Conservation (phyloP, 2,113 vertebrate species). For the Seriola aureovittata region DNA sequence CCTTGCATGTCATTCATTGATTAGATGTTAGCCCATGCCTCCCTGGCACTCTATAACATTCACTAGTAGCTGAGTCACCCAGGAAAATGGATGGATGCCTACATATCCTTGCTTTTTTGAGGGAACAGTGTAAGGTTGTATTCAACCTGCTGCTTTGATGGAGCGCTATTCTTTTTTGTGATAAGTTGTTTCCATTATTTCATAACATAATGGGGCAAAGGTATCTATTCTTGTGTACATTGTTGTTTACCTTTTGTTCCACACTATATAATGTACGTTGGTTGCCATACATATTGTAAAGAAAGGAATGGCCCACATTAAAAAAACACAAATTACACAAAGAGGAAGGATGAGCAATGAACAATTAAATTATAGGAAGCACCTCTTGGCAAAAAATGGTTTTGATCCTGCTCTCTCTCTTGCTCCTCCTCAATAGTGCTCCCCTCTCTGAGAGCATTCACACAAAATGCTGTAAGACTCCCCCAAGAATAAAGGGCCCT, state of each 20-base stretch:
- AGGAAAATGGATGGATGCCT: conserved; percentile 37
- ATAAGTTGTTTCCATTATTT: conserved; percentile 4
- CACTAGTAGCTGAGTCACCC: conserved; percentile 48
- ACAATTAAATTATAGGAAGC: background rate
- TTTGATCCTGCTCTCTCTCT: background rate
- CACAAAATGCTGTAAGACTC: background rate
- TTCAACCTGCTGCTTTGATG: conserved; percentile 6
- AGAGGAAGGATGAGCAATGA: background rate
- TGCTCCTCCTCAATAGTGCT: background rate
- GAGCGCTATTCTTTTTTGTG: background rate
- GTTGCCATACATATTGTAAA: background rate
- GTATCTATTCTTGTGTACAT: background rate
- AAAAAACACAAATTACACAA: background rate
- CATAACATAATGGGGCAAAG: conserved; percentile 5
- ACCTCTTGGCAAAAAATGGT: background rate
- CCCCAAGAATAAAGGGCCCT: conserved; percentile 5
- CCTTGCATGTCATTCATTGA: conserved; percentile 61
- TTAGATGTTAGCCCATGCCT: conserved; percentile 47
- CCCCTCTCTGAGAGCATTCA: background rate
- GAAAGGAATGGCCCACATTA: background rate
- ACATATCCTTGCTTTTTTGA: conserved; percentile 23
- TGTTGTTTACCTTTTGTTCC: background rate
- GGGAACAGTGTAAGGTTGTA: background rate
- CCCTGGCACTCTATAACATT: conserved; percentile 49
- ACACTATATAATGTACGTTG: background rate